phyloP scores from a whole-genome alignment of 2,888 invertebrate genomes.

The Apamea crenata region DNA sequence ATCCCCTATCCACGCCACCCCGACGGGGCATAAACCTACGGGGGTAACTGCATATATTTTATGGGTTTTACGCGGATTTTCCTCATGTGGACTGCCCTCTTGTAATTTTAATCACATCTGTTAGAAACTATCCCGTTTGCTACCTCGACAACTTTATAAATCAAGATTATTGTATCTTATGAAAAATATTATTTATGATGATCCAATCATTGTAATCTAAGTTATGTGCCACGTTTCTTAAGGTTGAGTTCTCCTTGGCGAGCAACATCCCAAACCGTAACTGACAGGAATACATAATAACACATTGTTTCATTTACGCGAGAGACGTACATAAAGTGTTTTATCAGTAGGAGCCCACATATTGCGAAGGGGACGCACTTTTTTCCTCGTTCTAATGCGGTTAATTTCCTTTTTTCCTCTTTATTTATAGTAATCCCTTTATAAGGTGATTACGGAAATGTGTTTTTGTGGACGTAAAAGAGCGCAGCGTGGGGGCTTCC shows the following conservation, averaged over 20 bases:
- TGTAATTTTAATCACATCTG: conserved; percentile 73
- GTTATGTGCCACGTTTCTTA: conserved; percentile 34
- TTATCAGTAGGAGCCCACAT: conserved; percentile 90
- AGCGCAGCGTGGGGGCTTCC: conserved; percentile 86
- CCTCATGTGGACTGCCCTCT: conserved; percentile 75
- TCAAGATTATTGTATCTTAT: conserved; percentile 62
- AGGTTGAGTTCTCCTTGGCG: conserved; percentile 67
- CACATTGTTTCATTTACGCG: conserved; percentile 88
- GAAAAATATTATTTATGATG: conserved; percentile 50
- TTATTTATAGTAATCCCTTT: conserved; percentile 91
- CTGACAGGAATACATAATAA: conserved; percentile 83
- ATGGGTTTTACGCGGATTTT: conserved; percentile 83
- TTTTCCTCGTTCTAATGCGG: conserved; percentile 89
- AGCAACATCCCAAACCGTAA: conserved; percentile 60
- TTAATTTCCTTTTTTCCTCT: conserved; percentile 90
- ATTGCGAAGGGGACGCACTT: conserved; percentile 88
- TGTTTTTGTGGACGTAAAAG: conserved; percentile 90
- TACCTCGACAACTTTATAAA: conserved; percentile 62
- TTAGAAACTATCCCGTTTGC: conserved; percentile 58
- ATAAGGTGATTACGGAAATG: conserved; percentile 91
- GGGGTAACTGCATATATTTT: conserved; percentile 88
- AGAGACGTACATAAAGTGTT: conserved; percentile 86
- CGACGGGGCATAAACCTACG: conserved; percentile 80
- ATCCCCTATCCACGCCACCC: conserved; percentile 88
- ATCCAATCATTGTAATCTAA: conserved; percentile 38